Base-by-base conservation (phyloP, 2,113 vertebrate genomes). In the Thryonomys swinderianus region DNA sequence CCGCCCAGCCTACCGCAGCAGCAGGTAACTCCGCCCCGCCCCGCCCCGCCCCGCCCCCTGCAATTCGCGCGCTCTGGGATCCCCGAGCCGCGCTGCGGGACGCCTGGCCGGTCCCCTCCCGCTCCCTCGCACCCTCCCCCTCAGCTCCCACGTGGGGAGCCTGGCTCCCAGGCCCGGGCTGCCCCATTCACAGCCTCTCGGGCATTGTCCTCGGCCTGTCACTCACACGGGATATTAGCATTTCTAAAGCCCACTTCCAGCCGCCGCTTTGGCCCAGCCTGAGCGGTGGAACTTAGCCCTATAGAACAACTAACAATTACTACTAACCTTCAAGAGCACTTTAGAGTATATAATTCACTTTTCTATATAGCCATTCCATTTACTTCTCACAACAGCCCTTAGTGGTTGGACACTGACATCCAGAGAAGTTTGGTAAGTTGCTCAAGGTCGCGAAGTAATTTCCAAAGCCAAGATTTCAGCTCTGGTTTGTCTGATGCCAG, bases 331-430 rank as follows among this genome's bases (percentile, higher is more conserved):
- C 87, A 76, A 97, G 97, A 97, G 87, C 90, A 94, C 96, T 96
- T 97, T 94, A 74, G 95, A 96, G 96, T 96, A 85, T 90, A 96
- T 97, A 97, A 97, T 95, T 97, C 96, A 87, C 71, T 71, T 97
- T 96, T 91, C 84, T 95, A 94, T 94, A 87, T 71, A 93, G 93
- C 86, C 67, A 23, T 97, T 97, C 96, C 57, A 94, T 96, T 94
- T 97, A 91, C 95, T 97, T 91, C 83, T 94, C 55, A 90, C 78
- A 88, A 92, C 94, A 85, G 82, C 48, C 61, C 55, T 90, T 62
- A 93, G 88, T 69, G 1, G 92, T 86, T 71, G 82, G 57, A 95
- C 73, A 78, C 73, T 92, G 94, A 94, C 73, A 85, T 59, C n/a
- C 81, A 17, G 30, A 93, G 84, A 95, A 94, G 85, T 92, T 96